Conservation (phyloP, 2,797 vertebrate genomes). For the Microctenopoma steveboyesi region DNA sequence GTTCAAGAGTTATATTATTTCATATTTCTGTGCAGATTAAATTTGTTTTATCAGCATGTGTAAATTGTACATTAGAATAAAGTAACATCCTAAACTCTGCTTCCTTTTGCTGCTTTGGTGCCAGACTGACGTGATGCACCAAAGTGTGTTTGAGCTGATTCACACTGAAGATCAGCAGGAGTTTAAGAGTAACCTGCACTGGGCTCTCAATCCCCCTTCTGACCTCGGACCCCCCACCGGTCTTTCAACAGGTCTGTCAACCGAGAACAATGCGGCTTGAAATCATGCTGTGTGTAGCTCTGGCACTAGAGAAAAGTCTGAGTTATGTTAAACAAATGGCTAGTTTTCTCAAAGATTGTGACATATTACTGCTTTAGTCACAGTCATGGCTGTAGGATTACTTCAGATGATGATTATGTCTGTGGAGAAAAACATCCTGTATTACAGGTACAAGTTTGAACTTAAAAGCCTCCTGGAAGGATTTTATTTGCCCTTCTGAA, state of each 20-base stretch:
- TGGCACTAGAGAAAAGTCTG: neutral
- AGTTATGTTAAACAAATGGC: neutral
- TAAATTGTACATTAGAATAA: too few species aligned
- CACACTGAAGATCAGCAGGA: conserved; percentile 87
- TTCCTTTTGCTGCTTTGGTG: conserved; percentile 18
- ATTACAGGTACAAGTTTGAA: too few species aligned
- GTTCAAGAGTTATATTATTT: neutral
- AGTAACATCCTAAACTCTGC: neutral
- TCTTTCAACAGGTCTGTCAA: conserved; percentile 47
- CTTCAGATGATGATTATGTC: too few species aligned
- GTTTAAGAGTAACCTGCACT: conserved; percentile 86
- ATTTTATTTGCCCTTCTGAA: neutral
- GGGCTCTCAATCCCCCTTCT: conserved; percentile 80
- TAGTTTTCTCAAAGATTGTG: too few species aligned
- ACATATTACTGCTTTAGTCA: neutral
- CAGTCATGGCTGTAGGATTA: neutral
- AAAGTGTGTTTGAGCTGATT: conserved; percentile 87
- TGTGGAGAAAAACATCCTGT: neutral
- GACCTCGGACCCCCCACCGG: conserved; percentile 33
- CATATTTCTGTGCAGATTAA: neutral
- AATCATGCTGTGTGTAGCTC: neutral
- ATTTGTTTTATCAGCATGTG: too few species aligned
- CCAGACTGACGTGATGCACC: conserved; percentile 89
- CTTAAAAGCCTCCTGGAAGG: neutral
- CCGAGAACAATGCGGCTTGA: neutral